Evolutionary conservation across 35 echinoderm and acorn worm species (phyloP).

Genomic region (Eucidaris tribuloides): DNA sequence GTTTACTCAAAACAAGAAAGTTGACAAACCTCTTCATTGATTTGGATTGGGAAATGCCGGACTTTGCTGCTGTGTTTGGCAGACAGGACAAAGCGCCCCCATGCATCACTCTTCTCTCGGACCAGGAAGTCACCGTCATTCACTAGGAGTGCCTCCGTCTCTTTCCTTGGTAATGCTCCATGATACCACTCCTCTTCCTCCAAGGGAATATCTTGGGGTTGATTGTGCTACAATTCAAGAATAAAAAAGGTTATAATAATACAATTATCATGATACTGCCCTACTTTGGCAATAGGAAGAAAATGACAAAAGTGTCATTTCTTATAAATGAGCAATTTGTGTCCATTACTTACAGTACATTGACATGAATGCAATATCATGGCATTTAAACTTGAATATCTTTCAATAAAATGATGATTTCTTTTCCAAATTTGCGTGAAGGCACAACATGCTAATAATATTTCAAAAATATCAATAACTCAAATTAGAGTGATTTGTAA

Average conservation of each 20-base stretch:
- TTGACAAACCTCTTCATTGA: conserved; percentile 54
- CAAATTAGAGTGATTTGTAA: neutral
- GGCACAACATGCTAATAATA: conserved; percentile 1
- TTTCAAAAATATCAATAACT: too few species aligned
- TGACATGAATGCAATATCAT: neutral
- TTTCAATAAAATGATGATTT: too few species aligned
- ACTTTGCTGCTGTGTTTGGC: conserved; percentile 46
- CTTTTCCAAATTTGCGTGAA: too few species aligned
- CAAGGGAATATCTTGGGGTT: conserved; percentile 57
- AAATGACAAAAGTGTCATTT: too few species aligned
- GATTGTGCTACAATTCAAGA: neutral
- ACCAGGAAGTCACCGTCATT: conserved; percentile 94
- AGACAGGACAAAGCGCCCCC: conserved; percentile 86
- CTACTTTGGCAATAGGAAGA: too few species aligned
- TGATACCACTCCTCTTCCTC: conserved; percentile 96
- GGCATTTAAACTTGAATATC: too few species aligned
- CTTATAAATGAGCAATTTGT: too few species aligned
- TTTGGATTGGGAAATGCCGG: conserved; percentile 87
- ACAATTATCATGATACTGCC: neutral
- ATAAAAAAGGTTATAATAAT: conserved; percentile 12
- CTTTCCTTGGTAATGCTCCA: conserved; percentile 80
- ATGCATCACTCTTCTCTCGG: conserved; percentile 80
- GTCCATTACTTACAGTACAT: neutral
- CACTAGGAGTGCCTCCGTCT: conserved; percentile 68
- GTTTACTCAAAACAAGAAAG: too few species aligned